These are phyloP conservation scores for Trichomycterus rosablanca DNA, from an alignment of 2,113 vertebrate species.

Conservation along the genomic window DNA sequence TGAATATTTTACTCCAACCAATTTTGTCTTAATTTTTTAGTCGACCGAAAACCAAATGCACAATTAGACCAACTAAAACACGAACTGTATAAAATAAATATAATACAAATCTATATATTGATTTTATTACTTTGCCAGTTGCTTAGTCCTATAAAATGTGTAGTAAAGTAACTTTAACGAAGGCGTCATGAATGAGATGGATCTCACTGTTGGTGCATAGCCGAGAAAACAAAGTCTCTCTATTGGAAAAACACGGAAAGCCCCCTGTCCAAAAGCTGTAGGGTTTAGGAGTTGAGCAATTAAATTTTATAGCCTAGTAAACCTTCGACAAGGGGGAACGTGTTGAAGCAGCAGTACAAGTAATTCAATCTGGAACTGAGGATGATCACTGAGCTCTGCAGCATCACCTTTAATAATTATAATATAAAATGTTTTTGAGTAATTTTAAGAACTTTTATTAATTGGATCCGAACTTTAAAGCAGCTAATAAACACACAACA, in stretches of 20 bases:
- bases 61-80: too few species aligned
- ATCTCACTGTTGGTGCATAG: conserved; percentile 53
- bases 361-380: conserved; percentile 35
- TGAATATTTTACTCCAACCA: too few species aligned
- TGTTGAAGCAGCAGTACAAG: conserved; percentile 32
- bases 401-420: conserved; percentile 2
- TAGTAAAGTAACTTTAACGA: conserved; percentile 33
- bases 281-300: conserved; percentile 66
- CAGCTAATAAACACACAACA: too few species aligned
- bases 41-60: too few species aligned
- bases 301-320: conserved; percentile 72
- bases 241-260: conserved; percentile 72
- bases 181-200: conserved; percentile 76
- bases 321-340: conserved; percentile 54
- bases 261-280: conserved; percentile 80
- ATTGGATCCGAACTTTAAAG: too few species aligned
- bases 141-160: background rate
- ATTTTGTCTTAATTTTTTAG: too few species aligned
- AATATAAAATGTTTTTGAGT: background rate
- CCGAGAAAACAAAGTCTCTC: conserved; percentile 79
- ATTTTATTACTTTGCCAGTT: background rate
- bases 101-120: background rate
- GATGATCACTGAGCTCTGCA: background rate
- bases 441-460: too few species aligned
- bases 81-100: background rate